Percentiles rank a stretch among this genome's conserved stretches.
Conservation (phyloP, 2,888 invertebrate species). For the Fabriciana adippe region DNA sequence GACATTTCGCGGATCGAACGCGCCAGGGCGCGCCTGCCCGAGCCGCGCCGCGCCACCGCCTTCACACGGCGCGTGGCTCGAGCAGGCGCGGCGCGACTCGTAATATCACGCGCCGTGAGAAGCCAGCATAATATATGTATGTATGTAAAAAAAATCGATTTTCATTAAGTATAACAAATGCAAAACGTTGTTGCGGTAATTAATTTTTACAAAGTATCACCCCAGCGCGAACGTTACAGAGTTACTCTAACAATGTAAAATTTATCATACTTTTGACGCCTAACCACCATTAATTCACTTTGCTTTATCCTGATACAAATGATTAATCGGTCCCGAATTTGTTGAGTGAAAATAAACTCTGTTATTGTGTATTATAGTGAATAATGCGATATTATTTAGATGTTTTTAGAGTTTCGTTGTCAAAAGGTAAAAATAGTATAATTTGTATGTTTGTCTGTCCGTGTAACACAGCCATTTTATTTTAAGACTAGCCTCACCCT, state of each 20-base stretch:
- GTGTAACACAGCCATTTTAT: too few relatives aligned
- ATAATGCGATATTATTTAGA: not conserved
- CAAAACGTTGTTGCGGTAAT: not conserved
- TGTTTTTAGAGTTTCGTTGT: not conserved
- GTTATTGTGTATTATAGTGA: slow-evolving; percentile 1
- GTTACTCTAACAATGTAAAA: slow-evolving; percentile 20
- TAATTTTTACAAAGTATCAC: slow-evolving; percentile 14
- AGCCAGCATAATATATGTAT: too few relatives aligned
- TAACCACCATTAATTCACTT: slow-evolving; percentile 22
- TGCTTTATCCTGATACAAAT: slow-evolving; percentile 14
- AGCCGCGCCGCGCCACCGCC: too few relatives aligned
- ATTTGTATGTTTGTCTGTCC: too few relatives aligned
- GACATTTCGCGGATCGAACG: too few relatives aligned
- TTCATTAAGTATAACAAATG: not conserved
- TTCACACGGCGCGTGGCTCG: too few relatives aligned
- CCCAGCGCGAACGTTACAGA: not conserved
- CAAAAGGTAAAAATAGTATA: too few relatives aligned
- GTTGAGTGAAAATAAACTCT: slow-evolving; percentile 13
- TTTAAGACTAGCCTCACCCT: too few relatives aligned
- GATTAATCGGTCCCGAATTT: slow-evolving; percentile 16
- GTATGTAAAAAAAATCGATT: not conserved
- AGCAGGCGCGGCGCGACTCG: too few relatives aligned
- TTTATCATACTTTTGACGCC: slow-evolving; percentile 22
- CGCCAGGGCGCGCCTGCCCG: too few relatives aligned
- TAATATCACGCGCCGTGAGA: too few relatives aligned